Conservation (phyloP, 2,888 invertebrate genomes). For the Perdita meconis region DNA sequence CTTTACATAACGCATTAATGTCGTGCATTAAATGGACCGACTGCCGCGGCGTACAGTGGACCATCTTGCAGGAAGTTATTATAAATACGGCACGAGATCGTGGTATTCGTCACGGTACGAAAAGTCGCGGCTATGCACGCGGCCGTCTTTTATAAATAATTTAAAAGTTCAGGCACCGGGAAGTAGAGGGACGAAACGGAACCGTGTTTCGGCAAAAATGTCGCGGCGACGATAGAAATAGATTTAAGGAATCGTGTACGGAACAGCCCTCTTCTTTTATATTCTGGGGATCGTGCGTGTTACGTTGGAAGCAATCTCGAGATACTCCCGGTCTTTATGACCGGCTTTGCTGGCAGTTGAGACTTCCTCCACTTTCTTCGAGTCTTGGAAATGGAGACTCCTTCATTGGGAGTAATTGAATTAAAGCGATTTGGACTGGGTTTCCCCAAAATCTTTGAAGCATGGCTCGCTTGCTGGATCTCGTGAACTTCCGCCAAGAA, state of each 20-base stretch:
- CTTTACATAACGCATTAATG: constrained; percentile 73
- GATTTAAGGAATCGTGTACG: constrained; percentile 35
- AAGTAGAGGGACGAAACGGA: background rate
- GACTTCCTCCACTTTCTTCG: background rate
- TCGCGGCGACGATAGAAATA: constrained; percentile 36
- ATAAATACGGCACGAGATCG: constrained; percentile 58
- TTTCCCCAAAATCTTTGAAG: constrained; percentile 8
- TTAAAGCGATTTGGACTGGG: constrained; percentile 1
- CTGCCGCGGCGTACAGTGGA: constrained; percentile 34
- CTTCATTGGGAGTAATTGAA: constrained; percentile 11
- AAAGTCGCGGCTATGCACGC: constrained; percentile 38
- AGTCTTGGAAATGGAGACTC: background rate
- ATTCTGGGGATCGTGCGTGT: constrained; percentile 29
- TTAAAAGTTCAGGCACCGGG: constrained; percentile 46
- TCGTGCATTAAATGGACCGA: constrained; percentile 65
- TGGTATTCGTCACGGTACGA: constrained; percentile 54
- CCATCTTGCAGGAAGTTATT: constrained; percentile 69
- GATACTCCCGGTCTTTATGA: constrained; percentile 5
- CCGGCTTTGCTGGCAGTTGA: background rate
- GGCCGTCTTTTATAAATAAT: constrained; percentile 49
- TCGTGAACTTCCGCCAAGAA: background rate
- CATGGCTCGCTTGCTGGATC: background rate
- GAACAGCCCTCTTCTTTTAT: constrained; percentile 23
- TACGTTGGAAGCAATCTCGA: constrained; percentile 8
- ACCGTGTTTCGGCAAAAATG: constrained; percentile 45